Evolutionary conservation across 1,140 invertebrate genomes (phyloP).

Genomic region (Hyles euphorbiae): DNA sequence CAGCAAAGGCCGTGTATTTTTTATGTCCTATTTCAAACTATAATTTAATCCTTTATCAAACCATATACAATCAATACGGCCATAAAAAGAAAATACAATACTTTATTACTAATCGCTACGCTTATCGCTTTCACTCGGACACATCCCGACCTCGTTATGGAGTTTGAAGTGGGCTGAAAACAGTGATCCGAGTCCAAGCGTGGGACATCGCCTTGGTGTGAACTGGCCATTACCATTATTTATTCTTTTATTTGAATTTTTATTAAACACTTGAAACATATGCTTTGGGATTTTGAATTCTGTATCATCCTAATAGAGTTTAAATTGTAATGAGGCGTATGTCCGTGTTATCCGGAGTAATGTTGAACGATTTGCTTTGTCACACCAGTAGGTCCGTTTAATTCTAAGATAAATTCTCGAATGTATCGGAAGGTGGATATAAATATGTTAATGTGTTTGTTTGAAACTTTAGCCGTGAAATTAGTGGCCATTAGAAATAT

Average conservation of each 20-base stretch:
- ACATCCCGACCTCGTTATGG: constrained; percentile 14
- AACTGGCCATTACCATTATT: constrained; percentile 50
- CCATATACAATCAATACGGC: too few relatives aligned
- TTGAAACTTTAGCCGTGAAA: constrained; percentile 27
- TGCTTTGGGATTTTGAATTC: constrained; percentile 5
- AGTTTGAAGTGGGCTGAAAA: constrained; percentile 36
- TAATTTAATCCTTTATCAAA: too few relatives aligned
- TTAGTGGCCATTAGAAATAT: constrained; percentile 16
- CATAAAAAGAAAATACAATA: too few relatives aligned
- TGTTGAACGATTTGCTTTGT: constrained; percentile 27
- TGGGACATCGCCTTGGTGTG: constrained; percentile 47
- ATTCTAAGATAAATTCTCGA: constrained; percentile 23
- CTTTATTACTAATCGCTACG: too few relatives aligned
- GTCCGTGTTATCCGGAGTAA: constrained; percentile 14
- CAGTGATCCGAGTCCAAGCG: constrained; percentile 32
- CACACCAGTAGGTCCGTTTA: constrained; percentile 32
- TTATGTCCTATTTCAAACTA: too few relatives aligned
- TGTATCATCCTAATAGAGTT: constrained; percentile 7
- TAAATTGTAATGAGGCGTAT: constrained; percentile 6
- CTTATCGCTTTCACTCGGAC: not conserved
- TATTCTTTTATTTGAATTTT: constrained; percentile 55
- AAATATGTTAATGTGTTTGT: constrained; percentile 26
- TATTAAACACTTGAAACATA: constrained; percentile 41
- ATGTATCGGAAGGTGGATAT: constrained; percentile 21
- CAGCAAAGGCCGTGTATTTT: too few relatives aligned